Conservation (phyloP, 1,140 invertebrate species). For the Drosophila watanabei region DNA sequence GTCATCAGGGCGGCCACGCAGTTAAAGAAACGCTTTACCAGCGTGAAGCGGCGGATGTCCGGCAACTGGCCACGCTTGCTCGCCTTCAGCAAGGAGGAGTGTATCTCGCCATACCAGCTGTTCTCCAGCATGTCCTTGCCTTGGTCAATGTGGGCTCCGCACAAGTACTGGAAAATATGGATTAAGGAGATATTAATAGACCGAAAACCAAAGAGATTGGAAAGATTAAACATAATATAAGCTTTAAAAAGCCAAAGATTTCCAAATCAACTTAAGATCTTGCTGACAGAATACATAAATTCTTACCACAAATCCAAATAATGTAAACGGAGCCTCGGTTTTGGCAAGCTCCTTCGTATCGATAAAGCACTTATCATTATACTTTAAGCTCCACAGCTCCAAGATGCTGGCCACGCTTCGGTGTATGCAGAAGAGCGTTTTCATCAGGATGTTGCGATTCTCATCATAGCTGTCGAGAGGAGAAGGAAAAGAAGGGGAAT, state of each 20-base stretch:
- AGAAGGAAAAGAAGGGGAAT: neutral
- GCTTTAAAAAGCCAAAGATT: neutral
- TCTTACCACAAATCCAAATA: constrained; percentile 87
- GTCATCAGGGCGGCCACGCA: constrained; percentile 95
- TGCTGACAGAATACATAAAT: neutral
- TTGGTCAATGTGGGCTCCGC: constrained; percentile 87
- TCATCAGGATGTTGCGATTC: constrained; percentile 86
- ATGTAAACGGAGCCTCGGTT: constrained; percentile 87
- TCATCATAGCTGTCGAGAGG: constrained; percentile 85
- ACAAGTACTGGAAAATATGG: constrained; percentile 64
- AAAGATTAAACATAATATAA: neutral
- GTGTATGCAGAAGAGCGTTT: constrained; percentile 92
- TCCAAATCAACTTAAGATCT: constrained; percentile 3
- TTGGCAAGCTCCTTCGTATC: constrained; percentile 87
- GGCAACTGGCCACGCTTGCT: constrained; percentile 92
- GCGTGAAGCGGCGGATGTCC: constrained; percentile 88
- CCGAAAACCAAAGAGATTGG: neutral
- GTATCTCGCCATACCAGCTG: constrained; percentile 88
- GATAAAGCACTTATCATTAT: constrained; percentile 84
- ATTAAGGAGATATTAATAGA: neutral
- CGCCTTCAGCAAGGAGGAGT: constrained; percentile 89
- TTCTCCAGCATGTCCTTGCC: constrained; percentile 87
- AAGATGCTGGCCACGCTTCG: constrained; percentile 93
- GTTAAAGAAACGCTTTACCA: constrained; percentile 92
- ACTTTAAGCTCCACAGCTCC: constrained; percentile 90